Evolutionary conservation across 2,888 invertebrate species (phyloP).

Genomic region (Acronicta leporina): DNA sequence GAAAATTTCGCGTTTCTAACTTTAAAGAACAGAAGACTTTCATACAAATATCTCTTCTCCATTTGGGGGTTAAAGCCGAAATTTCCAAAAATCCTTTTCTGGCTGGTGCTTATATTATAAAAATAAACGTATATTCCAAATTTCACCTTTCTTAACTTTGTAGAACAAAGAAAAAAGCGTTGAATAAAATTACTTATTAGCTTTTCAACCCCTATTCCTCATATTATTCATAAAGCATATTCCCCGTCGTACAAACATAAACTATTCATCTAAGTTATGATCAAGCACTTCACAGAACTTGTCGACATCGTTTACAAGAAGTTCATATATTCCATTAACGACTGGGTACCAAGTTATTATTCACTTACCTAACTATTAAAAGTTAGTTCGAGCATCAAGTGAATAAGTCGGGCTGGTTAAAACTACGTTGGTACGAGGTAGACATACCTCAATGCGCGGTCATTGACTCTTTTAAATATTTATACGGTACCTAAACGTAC

Average conservation of each 20-base stretch:
- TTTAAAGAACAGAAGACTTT: too few species aligned
- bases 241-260: background rate
- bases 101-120: too few species aligned
- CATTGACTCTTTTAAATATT: slow-evolving; percentile 1
- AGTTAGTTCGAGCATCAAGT: slow-evolving; percentile 15
- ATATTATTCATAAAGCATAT: too few species aligned
- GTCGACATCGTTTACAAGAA: slow-evolving; percentile 9
- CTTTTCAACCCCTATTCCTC: too few species aligned
- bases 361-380: slow-evolving; percentile 29
- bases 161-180: too few species aligned
- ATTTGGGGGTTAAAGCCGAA: too few species aligned
- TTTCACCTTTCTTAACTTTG: too few species aligned
- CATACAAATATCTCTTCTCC: too few species aligned
- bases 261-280: slow-evolving; percentile 1
- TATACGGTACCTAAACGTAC: background rate
- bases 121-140: too few species aligned
- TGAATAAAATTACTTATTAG: too few species aligned
- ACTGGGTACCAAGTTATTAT: slow-evolving; percentile 26
- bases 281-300: slow-evolving; percentile 4
- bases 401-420: slow-evolving; percentile 10
- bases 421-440: background rate
- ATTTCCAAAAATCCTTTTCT: too few species aligned
- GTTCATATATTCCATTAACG: slow-evolving; percentile 18
- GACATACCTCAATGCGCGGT: background rate
- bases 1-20: too few species aligned